These are phyloP conservation scores for Lithophane leautieri DNA, from an alignment of 2,888 invertebrate genomes.

Conservation along the genomic window DNA sequence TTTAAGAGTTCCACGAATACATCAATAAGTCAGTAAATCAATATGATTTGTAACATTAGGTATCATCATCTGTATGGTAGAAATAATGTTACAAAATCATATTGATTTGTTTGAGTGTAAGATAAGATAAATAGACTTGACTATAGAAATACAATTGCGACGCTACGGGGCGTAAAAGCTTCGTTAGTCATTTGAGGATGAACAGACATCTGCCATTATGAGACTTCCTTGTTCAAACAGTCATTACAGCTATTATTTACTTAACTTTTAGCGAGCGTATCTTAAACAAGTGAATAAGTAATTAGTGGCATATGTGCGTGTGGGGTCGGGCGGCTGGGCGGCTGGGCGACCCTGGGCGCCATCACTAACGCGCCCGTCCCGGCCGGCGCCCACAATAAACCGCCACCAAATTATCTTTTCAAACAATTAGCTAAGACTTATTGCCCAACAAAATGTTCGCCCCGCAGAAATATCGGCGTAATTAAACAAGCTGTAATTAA, in stretches of 20 bases:
- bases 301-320: slow-evolving; percentile 85
- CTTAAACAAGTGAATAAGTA: slow-evolving; percentile 70
- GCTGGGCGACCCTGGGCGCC: slow-evolving; percentile 67
- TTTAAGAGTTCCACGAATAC: neutral
- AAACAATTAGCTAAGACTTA: slow-evolving; percentile 86
- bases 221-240: slow-evolving; percentile 7
- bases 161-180: neutral
- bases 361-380: slow-evolving; percentile 80
- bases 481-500: slow-evolving; percentile 72
- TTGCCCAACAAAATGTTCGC: slow-evolving; percentile 76
- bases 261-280: slow-evolving; percentile 49
- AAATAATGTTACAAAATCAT: neutral
- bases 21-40: no score
- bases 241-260: slow-evolving; percentile 48
- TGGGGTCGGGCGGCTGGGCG: slow-evolving; percentile 65
- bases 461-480: slow-evolving; percentile 70
- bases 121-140: neutral
- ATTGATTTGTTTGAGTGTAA: slow-evolving; percentile 22
- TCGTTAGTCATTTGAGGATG: slow-evolving; percentile 16
- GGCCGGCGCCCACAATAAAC: slow-evolving; percentile 82
- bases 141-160: neutral
- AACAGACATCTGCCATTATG: slow-evolving; percentile 18
- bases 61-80: no score
- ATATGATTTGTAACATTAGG: no score
- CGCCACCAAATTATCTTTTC: slow-evolving; percentile 87